Base-by-base conservation (phyloP, 2,888 invertebrate species). In the Linhomoeus sp. region DNA sequence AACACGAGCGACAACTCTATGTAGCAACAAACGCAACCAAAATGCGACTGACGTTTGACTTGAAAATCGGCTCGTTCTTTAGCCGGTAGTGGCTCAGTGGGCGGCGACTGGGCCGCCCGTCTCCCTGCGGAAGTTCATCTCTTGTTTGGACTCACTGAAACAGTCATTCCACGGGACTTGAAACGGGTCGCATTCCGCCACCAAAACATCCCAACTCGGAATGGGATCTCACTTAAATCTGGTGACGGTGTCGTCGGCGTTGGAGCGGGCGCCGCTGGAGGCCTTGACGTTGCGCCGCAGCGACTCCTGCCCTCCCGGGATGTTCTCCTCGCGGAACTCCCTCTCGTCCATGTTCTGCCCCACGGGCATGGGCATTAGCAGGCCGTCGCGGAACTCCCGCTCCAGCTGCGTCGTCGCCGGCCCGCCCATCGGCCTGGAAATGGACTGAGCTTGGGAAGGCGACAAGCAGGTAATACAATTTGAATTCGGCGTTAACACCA, bases 51-150 rank as follows among this genome's bases (percentile, higher is more conserved):
- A n/a, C n/a, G n/a, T n/a, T n/a, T n/a, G n/a, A n/a, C n/a, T n/a
- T n/a, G n/a, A n/a, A n/a, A n/a, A n/a, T n/a, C n/a, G n/a, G n/a
- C n/a, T n/a, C n/a, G n/a, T n/a, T n/a, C n/a, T n/a, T n/a, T n/a
- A n/a, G n/a, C n/a, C n/a, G n/a, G n/a, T n/a, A n/a, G n/a, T n/a
- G n/a, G 29, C 29, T 29, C 29, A 29, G 29, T 29, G 29, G 7
- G 29, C 29, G 7, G 29, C 29, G 29, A 29, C 29, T 15, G 20
- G 23, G 5, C 29, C 29, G 20, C 22, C 52, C 38, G 55, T 55
- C 49, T 60, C 60, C 9, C 59, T 53, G 48, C 58, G 59, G 56
- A 53, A 60, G 48, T 50, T 56, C 54, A 58, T 57, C 43, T 60
- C 59, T 44, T 59, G 59, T 26, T 56, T 51, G 15, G 58, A 50